Conservation (phyloP, 2,888 invertebrate genomes). For the Parnassius orleans region DNA sequence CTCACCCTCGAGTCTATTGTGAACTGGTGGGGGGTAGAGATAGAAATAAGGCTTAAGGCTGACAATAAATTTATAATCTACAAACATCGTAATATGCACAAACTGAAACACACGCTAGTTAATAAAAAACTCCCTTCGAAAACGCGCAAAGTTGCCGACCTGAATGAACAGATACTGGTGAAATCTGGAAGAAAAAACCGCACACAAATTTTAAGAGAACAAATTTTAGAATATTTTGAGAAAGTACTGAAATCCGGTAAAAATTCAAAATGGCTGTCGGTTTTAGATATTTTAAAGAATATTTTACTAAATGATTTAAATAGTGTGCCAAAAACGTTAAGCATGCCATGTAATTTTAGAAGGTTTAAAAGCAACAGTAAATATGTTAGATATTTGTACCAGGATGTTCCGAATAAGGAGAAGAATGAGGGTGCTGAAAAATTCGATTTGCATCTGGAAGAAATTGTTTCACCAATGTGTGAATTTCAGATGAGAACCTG, state of each 20-base stretch:
- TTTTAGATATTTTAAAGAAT: background rate
- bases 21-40: slow-evolving; percentile 43
- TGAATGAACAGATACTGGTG: slow-evolving; percentile 4
- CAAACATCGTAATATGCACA: slow-evolving; percentile 37
- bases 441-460: slow-evolving; percentile 55
- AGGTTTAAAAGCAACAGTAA: slow-evolving; percentile 41
- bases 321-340: slow-evolving; percentile 4
- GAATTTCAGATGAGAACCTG: slow-evolving; percentile 30
- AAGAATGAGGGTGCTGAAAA: slow-evolving; percentile 9
- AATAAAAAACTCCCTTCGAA: slow-evolving; percentile 38
- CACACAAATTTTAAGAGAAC: background rate
- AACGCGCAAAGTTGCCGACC: background rate
- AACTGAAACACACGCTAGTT: slow-evolving; percentile 41
- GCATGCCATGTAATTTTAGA: slow-evolving; percentile 19
- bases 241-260: background rate
- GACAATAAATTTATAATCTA: slow-evolving; percentile 30
- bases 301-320: slow-evolving; percentile 1
- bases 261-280: slow-evolving; percentile 2
- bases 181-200: slow-evolving; percentile 1
- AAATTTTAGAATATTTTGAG: background rate
- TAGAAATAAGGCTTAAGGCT: slow-evolving; percentile 34
- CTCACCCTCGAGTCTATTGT: slow-evolving; percentile 40
- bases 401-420: slow-evolving; percentile 32
- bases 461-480: slow-evolving; percentile 42
- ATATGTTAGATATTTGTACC: slow-evolving; percentile 50